Evolutionary conservation across 2,888 invertebrate genomes (phyloP).

Genomic region (Germaria angustata): DNA sequence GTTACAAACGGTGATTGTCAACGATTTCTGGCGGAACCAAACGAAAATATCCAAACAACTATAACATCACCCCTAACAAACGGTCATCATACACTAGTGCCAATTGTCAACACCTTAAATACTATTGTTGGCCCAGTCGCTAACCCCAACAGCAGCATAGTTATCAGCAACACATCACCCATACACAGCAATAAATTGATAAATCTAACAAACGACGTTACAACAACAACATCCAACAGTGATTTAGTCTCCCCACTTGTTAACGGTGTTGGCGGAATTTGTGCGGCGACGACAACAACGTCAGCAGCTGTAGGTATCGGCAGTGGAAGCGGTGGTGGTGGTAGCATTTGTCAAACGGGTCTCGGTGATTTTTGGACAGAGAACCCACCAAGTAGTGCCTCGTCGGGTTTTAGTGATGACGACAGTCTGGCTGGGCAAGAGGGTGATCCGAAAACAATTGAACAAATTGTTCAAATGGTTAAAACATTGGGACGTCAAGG

Average conservation of each 20-base stretch:
- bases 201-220: constrained; percentile 50
- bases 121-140: constrained; percentile 49
- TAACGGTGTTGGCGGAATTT: constrained; percentile 54
- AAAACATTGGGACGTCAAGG: constrained; percentile 89
- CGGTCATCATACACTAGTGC: constrained; percentile 56
- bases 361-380: constrained; percentile 80
- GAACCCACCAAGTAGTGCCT: constrained; percentile 87
- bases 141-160: constrained; percentile 34
- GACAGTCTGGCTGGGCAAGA: constrained; percentile 89
- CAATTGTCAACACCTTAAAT: constrained; percentile 60
- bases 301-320: constrained; percentile 55
- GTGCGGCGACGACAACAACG: constrained; percentile 50
- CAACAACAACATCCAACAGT: constrained; percentile 55
- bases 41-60: constrained; percentile 75
- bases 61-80: constrained; percentile 64
- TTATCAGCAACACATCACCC: constrained; percentile 54
- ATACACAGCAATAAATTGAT: constrained; percentile 61
- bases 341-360: constrained; percentile 76
- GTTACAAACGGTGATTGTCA: constrained; percentile 67
- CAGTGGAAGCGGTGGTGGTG: constrained; percentile 70
- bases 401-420: constrained; percentile 94
- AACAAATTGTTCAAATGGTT: constrained; percentile 83
- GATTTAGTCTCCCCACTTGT: constrained; percentile 49
- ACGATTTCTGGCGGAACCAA: constrained; percentile 70
- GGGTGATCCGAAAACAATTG: constrained; percentile 86